Evolutionary conservation across 1,140 invertebrate species (phyloP).

Genomic region (Drosophila dunni): DNA sequence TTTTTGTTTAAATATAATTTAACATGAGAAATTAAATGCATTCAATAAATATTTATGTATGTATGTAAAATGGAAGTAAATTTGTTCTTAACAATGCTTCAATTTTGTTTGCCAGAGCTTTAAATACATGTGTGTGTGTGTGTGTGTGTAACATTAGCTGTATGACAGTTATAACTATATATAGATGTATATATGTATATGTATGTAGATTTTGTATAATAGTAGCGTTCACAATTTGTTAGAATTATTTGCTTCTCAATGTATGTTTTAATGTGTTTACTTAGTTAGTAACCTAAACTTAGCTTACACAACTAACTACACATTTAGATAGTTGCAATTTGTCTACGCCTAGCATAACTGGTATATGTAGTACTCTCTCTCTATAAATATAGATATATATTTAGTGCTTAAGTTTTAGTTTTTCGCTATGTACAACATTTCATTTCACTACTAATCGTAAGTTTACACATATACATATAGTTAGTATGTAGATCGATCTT

Average conservation of each 20-base stretch:
- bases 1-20: slow-evolving; percentile 59
- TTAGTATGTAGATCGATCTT: slow-evolving; percentile 19
- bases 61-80: slow-evolving; percentile 78
- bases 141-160: slow-evolving; percentile 68
- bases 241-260: slow-evolving; percentile 63
- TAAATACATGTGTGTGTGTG: slow-evolving; percentile 55
- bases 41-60: slow-evolving; percentile 73
- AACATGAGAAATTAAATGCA: slow-evolving; percentile 81
- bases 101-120: slow-evolving; percentile 55
- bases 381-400: slow-evolving; percentile 28
- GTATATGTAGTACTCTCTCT: slow-evolving; percentile 46
- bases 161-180: slow-evolving; percentile 70
- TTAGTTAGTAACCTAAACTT: slow-evolving; percentile 15
- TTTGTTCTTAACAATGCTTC: slow-evolving; percentile 80
- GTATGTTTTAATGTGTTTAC: slow-evolving; percentile 19
- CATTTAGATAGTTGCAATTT: slow-evolving; percentile 61
- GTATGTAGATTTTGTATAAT: slow-evolving; percentile 43
- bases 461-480: slow-evolving; percentile 23
- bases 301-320: slow-evolving; percentile 40
- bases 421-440: slow-evolving; percentile 63
- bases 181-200: slow-evolving; percentile 17
- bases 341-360: slow-evolving; percentile 64
- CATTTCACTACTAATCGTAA: slow-evolving; percentile 59
- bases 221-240: slow-evolving; percentile 64
- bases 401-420: slow-evolving; percentile 28